Evolutionary conservation across 2,113 vertebrate genomes (phyloP), one percentile per base, ranked within the genome.

Genomic region (Corythornis cristatus): DNA sequence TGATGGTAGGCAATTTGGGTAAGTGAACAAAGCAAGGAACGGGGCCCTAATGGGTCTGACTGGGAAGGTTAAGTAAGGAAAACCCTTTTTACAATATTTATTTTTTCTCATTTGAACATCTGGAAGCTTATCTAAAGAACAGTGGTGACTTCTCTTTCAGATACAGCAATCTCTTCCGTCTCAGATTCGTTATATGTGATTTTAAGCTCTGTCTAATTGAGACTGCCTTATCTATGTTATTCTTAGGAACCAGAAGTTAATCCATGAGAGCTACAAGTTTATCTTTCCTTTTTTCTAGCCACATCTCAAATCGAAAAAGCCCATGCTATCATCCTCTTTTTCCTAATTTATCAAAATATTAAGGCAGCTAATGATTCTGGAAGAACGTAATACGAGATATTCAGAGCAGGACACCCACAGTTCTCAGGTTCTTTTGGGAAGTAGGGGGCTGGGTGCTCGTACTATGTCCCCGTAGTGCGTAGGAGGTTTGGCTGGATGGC

Each of bases 191-290:
- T 95, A 40, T 74, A 80, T 93, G 78, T 91, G 82, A 83, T 93
- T 96, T 92, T 92, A 94, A 87, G 81, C 75, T 90, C 74, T 83
- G 78, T 58, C 85, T 96, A 93, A 92, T 94, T 96, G 86, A 92
- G 87, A 68, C 80, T 96, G 64, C 64, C 84, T 96, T 95, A 96
- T 95, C 95, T 93, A 20, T 96, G 94, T 96, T 96, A 87, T 92
- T 94, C 82, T 96, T 95, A 89, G 91, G 83, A 83, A 87, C 67
- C 60, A 87, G 64, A 94, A 95, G 56, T 93, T 94, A 93, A 96
- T 93, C 84, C 19, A 0, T 67, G 93, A 82, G 67, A 95, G 82
- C 89, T 85, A 58, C 58, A 77, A 89, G 87, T 96, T 95, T 96
- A 92, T 93, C 93, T 95, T 89, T 87, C 79, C 79, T 58, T 26